Percentiles rank a stretch among this genome's conserved stretches.
Conservation (phyloP, 2,113 vertebrate species). For the Syngnathus scovelli region DNA sequence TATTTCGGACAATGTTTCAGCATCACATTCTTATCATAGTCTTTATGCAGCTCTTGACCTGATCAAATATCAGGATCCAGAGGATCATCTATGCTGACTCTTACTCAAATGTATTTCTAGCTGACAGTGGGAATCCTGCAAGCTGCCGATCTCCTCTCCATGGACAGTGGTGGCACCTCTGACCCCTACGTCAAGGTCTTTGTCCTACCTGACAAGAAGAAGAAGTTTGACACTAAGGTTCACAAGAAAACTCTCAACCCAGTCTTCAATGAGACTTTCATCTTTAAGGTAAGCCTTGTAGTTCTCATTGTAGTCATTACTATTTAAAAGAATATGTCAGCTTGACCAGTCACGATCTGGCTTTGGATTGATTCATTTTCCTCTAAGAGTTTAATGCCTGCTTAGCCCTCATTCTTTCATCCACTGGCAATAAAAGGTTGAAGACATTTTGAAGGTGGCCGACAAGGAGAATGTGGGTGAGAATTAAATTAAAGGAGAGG, state of each 20-base stretch:
- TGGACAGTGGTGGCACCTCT: conserved; percentile 95
- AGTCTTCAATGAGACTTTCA: conserved; percentile 92
- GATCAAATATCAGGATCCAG: too few species aligned
- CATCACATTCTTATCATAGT: background rate
- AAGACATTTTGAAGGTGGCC: conserved; percentile 39
- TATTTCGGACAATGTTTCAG: background rate
- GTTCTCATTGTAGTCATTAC: conserved; percentile 15
- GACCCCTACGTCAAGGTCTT: conserved; percentile 96
- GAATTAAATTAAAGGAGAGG: conserved; percentile 60
- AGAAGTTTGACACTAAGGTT: conserved; percentile 95
- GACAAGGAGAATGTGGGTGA: conserved; percentile 46
- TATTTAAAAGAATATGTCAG: conserved; percentile 22
- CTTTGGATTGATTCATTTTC: background rate
- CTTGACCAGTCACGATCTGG: conserved; percentile 5
- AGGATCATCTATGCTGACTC: background rate
- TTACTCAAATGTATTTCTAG: conserved; percentile 55
- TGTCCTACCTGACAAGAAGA: conserved; percentile 96
- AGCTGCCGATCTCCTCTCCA: conserved; percentile 88
- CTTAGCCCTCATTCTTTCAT: conserved; percentile 10
- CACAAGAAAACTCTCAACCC: conserved; percentile 97
- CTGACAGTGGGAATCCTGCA: conserved; percentile 92
- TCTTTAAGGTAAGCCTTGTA: conserved; percentile 82
- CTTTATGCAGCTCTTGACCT: background rate
- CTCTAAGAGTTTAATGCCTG: conserved; percentile 6
- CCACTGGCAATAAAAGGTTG: conserved; percentile 31